These are phyloP conservation scores for Echeneis naucrates DNA, from an alignment of 2,797 vertebrate species.

Conservation along the genomic window DNA sequence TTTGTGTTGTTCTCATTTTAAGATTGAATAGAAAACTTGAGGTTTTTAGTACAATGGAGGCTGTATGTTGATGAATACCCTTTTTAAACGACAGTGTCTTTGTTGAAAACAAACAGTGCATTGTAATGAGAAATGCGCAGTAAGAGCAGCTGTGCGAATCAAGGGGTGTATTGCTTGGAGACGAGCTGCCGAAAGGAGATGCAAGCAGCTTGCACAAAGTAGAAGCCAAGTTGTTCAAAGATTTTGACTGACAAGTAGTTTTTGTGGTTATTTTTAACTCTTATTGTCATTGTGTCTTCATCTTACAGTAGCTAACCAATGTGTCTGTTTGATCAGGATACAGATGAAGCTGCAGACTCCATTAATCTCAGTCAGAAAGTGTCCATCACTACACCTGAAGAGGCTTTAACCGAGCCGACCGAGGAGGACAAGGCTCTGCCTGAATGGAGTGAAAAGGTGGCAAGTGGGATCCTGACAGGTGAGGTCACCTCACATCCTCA, in stretches of 20 bases:
- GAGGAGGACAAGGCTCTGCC: conserved; percentile 86
- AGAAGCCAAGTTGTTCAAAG: conserved; percentile 8
- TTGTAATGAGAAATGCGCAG: conserved; percentile 47
- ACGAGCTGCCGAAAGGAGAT: conserved; percentile 27
- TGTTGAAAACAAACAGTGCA: conserved; percentile 41
- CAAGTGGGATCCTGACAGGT: conserved; percentile 96
- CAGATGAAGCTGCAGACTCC: conserved; percentile 85
- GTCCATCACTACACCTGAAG: conserved; percentile 72
- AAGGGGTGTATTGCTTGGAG: conserved; percentile 18
- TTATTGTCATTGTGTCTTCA: neutral
- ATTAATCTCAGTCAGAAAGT: conserved; percentile 93
- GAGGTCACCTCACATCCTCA: conserved; percentile 40
- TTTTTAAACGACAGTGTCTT: conserved; percentile 43
- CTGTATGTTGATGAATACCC: conserved; percentile 36
- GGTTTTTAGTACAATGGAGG: conserved; percentile 44
- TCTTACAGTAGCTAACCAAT: conserved; percentile 44
- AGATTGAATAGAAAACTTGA: conserved; percentile 6
- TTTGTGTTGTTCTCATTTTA: conserved; percentile 28
- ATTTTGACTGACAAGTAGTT: conserved; percentile 21
- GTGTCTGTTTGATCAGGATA: conserved; percentile 81
- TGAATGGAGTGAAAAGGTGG: conserved; percentile 97
- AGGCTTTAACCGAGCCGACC: conserved; percentile 67
- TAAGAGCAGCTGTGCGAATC: conserved; percentile 57
- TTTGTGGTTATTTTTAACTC: conserved; percentile 11
- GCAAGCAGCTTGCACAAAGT: conserved; percentile 24